phyloP scores from a whole-genome alignment of 2,113 vertebrate genomes.

The Arothron firmamentum region DNA sequence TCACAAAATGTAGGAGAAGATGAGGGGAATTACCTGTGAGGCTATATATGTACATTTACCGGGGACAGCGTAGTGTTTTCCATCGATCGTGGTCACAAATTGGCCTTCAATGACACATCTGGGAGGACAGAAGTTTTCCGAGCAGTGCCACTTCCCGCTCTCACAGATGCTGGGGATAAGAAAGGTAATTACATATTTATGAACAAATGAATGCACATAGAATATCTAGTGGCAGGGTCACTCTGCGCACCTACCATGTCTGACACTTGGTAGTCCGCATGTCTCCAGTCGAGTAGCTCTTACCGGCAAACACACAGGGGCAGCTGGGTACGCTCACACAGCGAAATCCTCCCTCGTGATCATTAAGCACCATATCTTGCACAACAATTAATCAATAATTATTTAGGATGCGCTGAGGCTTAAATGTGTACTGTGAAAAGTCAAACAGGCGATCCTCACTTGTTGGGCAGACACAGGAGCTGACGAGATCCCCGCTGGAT shows the following conservation, averaged over 20 bases:
- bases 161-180: conserved; percentile 50
- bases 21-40: conserved; percentile 36
- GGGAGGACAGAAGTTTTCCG: conserved; percentile 36
- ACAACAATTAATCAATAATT: not conserved
- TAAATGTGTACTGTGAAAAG: not conserved
- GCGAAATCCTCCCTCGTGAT: conserved; percentile 22
- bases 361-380: conserved; percentile 64
- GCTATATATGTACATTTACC: conserved; percentile 66
- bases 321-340: conserved; percentile 54
- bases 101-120: conserved; percentile 65
- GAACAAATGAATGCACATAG: not conserved
- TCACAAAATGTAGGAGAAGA: not conserved
- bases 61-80: conserved; percentile 63
- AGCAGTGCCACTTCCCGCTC: conserved; percentile 64
- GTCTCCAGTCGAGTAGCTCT: conserved; percentile 36
- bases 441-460: conserved; percentile 40
- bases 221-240: not conserved
- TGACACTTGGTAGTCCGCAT: conserved; percentile 59
- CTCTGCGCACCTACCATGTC: conserved; percentile 57
- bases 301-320: conserved; percentile 53
- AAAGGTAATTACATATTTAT: not conserved
- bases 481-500: conserved; percentile 14
- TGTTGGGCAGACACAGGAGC: conserved; percentile 60
- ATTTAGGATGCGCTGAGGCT: not conserved
- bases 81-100: conserved; percentile 72